phyloP scores from a whole-genome alignment of 2,888 invertebrate species.

The Mesochorus sp. region DNA sequence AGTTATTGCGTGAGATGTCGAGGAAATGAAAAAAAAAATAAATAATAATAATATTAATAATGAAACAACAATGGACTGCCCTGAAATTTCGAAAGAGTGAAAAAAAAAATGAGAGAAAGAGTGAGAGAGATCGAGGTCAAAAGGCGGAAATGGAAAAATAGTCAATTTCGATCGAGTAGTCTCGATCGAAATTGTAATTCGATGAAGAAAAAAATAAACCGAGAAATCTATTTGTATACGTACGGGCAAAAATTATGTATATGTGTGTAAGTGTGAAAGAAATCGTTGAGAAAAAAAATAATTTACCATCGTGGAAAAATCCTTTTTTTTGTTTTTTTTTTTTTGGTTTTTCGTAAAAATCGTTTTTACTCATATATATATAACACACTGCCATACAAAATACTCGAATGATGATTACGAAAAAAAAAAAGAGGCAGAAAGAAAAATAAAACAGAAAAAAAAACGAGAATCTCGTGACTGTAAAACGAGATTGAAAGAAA shows the following conservation, averaged over 20 bases:
- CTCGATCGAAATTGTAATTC: not conserved
- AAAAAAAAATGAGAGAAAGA: slow-evolving; percentile 6
- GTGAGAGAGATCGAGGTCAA: slow-evolving; percentile 58
- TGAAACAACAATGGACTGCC: slow-evolving; percentile 25
- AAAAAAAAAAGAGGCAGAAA: no score
- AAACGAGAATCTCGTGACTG: slow-evolving; percentile 17
- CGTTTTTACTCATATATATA: not conserved
- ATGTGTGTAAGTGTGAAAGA: no score
- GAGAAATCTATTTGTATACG: no score
- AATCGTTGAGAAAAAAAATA: no score
- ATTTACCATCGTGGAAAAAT: no score
- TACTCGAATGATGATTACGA: no score
- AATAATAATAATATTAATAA: not conserved
- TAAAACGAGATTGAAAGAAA: slow-evolving; percentile 31
- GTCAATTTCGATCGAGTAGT: slow-evolving; percentile 46
- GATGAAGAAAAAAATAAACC: not conserved
- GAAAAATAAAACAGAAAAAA: no score
- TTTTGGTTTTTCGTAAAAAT: no score
- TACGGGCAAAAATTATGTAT: no score
- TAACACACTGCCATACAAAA: no score
- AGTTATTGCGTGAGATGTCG: slow-evolving; percentile 34
- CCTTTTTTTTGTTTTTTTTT: no score
- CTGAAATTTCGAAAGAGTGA: slow-evolving; percentile 6
- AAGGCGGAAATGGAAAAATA: slow-evolving; percentile 55
- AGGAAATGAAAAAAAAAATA: not conserved